These are phyloP conservation scores for Apodemus agrarius DNA, from an alignment of 2,797 vertebrate genomes.

Conservation along the genomic window DNA sequence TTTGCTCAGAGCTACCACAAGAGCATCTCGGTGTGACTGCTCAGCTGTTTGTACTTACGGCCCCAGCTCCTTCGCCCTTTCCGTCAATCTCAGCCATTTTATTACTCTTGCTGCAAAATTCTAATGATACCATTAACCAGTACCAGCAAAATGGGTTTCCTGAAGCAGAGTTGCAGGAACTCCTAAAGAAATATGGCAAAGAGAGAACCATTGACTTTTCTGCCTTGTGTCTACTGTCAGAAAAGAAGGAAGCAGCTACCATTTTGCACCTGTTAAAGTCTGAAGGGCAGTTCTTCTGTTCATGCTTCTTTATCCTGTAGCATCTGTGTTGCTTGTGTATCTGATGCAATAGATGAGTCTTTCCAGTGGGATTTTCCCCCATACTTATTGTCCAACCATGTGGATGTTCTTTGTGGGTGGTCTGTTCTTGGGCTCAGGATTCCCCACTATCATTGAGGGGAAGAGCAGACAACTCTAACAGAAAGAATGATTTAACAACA, in stretches of 20 bases:
- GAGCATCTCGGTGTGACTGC: slow-evolving; percentile 94
- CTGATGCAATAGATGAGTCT: not conserved
- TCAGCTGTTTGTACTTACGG: slow-evolving; percentile 95
- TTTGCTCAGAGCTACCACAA: slow-evolving; percentile 95
- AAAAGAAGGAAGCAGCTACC: slow-evolving; percentile 88
- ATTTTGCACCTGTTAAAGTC: slow-evolving; percentile 84
- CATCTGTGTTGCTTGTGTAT: not conserved
- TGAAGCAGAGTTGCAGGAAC: slow-evolving; percentile 93
- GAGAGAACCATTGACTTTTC: slow-evolving; percentile 40
- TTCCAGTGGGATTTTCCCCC: not conserved
- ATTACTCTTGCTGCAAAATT: slow-evolving; percentile 96
- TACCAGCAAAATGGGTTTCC: slow-evolving; percentile 94
- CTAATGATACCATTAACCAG: slow-evolving; percentile 98
- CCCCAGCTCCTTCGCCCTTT: slow-evolving; percentile 94
- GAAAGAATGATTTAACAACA: not conserved
- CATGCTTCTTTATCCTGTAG: not conserved
- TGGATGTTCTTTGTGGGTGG: not conserved
- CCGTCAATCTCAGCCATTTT: slow-evolving; percentile 98
- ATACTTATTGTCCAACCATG: not conserved
- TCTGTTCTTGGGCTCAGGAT: not conserved
- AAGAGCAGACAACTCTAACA: not conserved
- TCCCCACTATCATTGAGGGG: not conserved
- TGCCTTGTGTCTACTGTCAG: slow-evolving; percentile 88
- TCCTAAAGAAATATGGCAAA: slow-evolving; percentile 88
- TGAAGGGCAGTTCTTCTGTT: not conserved